phyloP scores from a whole-genome alignment of 2,888 invertebrate species.

The Eilema caniola region DNA sequence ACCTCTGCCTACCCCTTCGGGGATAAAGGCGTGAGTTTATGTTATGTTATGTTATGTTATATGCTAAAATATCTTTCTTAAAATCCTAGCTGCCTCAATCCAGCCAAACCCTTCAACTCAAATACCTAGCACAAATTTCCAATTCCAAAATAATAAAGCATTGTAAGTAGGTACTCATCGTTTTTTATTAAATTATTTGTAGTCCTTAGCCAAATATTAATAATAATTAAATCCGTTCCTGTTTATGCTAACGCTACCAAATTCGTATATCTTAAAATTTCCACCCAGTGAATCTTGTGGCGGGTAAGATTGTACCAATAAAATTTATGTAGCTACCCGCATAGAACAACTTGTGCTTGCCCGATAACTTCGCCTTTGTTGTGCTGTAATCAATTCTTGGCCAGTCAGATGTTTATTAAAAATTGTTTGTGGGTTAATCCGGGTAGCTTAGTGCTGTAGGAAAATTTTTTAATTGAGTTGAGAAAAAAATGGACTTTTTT shows the following conservation, averaged over 20 bases:
- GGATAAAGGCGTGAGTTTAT: too few species aligned
- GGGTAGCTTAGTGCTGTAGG: neutral
- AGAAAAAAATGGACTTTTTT: too few species aligned
- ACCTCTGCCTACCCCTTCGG: too few species aligned
- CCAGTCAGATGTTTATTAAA: conserved; percentile 33
- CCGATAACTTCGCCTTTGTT: conserved; percentile 45
- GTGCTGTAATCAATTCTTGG: conserved; percentile 43
- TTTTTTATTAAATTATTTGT: too few species aligned
- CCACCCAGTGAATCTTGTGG: conserved; percentile 86
- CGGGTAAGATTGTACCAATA: conserved; percentile 81
- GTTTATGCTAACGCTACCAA: conserved; percentile 58
- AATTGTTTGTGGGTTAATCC: conserved; percentile 32
- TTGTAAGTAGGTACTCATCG: too few species aligned
- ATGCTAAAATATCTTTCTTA: too few species aligned
- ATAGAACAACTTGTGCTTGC: conserved; percentile 55
- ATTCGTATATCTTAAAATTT: conserved; percentile 86
- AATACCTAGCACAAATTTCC: too few species aligned
- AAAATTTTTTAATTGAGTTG: neutral
- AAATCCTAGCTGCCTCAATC: too few species aligned
- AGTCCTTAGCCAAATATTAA: too few species aligned
- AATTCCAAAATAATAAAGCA: too few species aligned
- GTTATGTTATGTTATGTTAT: too few species aligned
- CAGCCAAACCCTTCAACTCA: too few species aligned
- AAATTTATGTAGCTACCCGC: conserved; percentile 82
- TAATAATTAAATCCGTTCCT: neutral